Evolutionary conservation across 2,113 vertebrate genomes (phyloP).

Genomic region (Halcyon malimbica): DNA sequence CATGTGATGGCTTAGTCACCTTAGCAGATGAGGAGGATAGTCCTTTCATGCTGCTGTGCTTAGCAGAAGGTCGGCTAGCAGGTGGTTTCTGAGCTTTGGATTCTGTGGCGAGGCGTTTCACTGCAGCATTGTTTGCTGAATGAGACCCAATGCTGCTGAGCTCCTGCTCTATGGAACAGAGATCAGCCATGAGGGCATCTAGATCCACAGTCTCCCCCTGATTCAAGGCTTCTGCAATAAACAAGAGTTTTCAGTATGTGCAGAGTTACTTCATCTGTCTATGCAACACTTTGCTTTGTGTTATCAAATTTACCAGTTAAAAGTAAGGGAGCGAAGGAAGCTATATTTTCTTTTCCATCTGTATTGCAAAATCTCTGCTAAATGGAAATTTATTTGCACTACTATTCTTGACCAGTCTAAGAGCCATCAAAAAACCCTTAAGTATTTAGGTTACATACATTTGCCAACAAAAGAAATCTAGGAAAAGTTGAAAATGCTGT

Average conservation of each 20-base stretch:
- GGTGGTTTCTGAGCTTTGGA: slow-evolving; percentile 81
- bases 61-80: slow-evolving; percentile 77
- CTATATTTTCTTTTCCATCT: background rate
- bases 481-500: background rate
- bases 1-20: slow-evolving; percentile 75
- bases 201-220: slow-evolving; percentile 95
- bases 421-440: background rate
- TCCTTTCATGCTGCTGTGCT: slow-evolving; percentile 83
- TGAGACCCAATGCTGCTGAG: slow-evolving; percentile 90
- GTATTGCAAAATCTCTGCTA: background rate
- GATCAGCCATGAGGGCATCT: slow-evolving; percentile 97
- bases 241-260: slow-evolving; percentile 8
- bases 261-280: background rate
- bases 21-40: slow-evolving; percentile 73
- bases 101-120: slow-evolving; percentile 80
- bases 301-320: background rate
- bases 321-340: background rate
- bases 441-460: background rate
- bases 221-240: slow-evolving; percentile 91
- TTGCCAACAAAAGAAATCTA: background rate
- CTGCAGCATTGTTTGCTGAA: slow-evolving; percentile 80
- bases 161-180: slow-evolving; percentile 97
- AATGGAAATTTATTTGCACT: background rate
- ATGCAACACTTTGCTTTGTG: background rate
- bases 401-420: background rate